phyloP scores from a whole-genome alignment of 2,888 invertebrate species.

The Callinectes sapidus region DNA sequence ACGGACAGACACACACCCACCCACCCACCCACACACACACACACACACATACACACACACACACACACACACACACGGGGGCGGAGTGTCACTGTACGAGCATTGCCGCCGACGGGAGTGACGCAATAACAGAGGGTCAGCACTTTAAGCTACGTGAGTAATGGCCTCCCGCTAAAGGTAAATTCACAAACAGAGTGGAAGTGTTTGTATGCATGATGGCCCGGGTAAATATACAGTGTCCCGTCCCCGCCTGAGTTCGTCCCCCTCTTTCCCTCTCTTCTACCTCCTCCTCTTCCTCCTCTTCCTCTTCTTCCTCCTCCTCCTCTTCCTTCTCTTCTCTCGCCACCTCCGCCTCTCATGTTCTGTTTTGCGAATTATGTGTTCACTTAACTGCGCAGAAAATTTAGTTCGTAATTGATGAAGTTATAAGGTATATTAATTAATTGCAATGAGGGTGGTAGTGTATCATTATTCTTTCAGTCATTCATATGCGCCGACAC shows the following conservation, averaged over 20 bases:
- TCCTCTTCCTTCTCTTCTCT: not conserved
- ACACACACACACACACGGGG: not conserved
- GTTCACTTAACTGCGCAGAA: not conserved
- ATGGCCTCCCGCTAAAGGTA: constrained; percentile 24
- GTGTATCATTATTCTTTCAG: not conserved
- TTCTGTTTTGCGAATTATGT: not conserved
- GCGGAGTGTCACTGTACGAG: not conserved
- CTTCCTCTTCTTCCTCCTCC: not conserved
- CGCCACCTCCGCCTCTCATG: not conserved
- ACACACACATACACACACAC: not conserved
- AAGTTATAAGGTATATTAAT: not conserved
- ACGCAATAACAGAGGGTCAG: not conserved
- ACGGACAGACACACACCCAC: constrained; percentile 3
- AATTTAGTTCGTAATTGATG: not conserved
- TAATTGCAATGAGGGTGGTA: not conserved
- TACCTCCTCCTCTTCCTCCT: not conserved
- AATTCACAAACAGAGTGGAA: constrained; percentile 38
- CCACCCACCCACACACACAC: not conserved
- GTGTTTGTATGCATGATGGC: constrained; percentile 40
- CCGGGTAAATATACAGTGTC: constrained; percentile 17
- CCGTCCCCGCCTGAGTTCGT: not conserved
- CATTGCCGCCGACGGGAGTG: not conserved
- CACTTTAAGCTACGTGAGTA: constrained; percentile 24
- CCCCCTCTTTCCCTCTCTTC: not conserved
- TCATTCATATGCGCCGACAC: not conserved